Base-by-base conservation (phyloP, 2,888 invertebrate species). In the Cheilosia variabilis region DNA sequence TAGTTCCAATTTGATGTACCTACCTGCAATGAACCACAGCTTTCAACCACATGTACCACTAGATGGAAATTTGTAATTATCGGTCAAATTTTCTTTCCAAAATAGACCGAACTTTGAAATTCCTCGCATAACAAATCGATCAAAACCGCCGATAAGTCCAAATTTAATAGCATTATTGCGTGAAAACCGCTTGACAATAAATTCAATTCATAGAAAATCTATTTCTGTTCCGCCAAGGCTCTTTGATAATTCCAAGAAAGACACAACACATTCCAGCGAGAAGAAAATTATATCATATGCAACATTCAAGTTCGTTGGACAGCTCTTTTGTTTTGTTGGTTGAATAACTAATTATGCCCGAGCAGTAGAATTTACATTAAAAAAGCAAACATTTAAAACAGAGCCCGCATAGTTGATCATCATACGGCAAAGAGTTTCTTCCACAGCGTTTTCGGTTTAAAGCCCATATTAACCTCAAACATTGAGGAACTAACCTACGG, bases 251-350 rank as follows among this genome's bases (percentile, higher is more conserved):
- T 73, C 53, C 62, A 53, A 60, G 52, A 63, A 73, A 62, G 45
- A 17, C 53, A 63, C 27, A 37, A 55, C 45, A 55, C 50, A 71
- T 60, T 60, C 60, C 19, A 41, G 4, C 10, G 9, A n/a, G 34
- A 31, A 47, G n/a, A 72, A 41, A 60, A 43, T 47, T 17, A 27
- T 60, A 37, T 7, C 4, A n/a, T 7, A n/a, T 17, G 47, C 31
- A 19, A 4, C 37, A 47, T 41, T 41, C 62, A 31, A 66, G 76
- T 60, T 77, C 55, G 53, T 27, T 47, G n/a, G 4, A 53, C 62
- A 69, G 47, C 37, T 77, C 69, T 62, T 69, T 69, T 68, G 69
- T 77, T 68, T 76, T 15, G 17, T 68, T 6, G 45, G 45, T 45
- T 7, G 17, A 45, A 37, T 13, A 37, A 37, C 1, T 37, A 37